phyloP scores from a whole-genome alignment of 2,797 vertebrate genomes.

The Pangasius larnaudii region DNA sequence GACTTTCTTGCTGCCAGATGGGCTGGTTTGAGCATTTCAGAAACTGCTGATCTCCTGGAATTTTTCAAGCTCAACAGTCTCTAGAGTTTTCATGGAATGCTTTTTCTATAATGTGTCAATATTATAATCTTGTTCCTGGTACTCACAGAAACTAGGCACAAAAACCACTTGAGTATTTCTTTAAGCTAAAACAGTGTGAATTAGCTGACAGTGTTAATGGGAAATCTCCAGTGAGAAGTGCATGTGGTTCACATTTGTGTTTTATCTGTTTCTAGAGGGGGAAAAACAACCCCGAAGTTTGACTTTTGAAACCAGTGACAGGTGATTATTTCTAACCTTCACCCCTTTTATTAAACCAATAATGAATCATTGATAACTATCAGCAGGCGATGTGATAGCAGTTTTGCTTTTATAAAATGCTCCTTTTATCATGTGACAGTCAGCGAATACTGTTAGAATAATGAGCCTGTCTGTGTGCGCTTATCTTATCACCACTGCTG shows the following conservation, averaged over 20 bases:
- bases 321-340: not conserved
- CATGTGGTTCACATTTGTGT: not conserved
- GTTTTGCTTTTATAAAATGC: not conserved
- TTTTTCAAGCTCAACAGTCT: not conserved
- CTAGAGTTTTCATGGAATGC: not conserved
- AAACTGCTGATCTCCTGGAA: not conserved
- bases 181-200: not conserved
- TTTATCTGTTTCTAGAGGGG: not conserved
- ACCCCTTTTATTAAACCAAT: not conserved
- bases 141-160: not conserved
- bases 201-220: not conserved
- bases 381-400: not conserved
- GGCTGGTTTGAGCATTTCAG: not conserved
- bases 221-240: not conserved
- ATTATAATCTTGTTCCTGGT: not conserved
- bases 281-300: not conserved
- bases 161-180: not conserved
- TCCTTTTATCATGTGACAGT: not conserved
- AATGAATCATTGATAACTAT: not conserved
- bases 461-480: not conserved
- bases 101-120: not conserved
- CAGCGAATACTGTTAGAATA: not conserved
- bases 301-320: not conserved
- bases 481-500: constrained; percentile 26
- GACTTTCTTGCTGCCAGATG: not conserved